phyloP scores from a whole-genome alignment of 2,888 invertebrate species.

The Scotopteryx bipunctaria region DNA sequence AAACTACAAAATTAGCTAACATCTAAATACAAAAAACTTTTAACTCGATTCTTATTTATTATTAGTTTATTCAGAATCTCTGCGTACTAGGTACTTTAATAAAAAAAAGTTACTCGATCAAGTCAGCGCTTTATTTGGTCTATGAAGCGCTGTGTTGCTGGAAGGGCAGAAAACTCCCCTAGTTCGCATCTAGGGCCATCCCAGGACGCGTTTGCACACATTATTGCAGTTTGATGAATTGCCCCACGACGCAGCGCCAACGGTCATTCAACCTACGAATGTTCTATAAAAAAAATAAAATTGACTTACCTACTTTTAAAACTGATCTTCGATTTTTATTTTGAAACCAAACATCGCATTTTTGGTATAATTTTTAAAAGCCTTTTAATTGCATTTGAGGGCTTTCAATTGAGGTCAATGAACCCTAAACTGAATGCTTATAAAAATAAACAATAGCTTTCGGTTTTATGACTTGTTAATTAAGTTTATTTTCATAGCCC shows the following conservation, averaged over 20 bases:
- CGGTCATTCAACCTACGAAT: conserved; percentile 67
- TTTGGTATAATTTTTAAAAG: not conserved
- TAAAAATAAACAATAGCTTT: no score
- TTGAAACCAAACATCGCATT: not conserved
- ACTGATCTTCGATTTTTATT: no score
- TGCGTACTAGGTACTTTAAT: not conserved
- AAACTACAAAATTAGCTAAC: no score
- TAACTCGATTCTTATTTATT: no score
- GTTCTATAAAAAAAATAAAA: conserved; percentile 28
- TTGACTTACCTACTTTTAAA: conserved; percentile 10
- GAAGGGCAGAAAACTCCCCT: conserved; percentile 51
- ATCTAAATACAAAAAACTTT: no score
- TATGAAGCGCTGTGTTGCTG: conserved; percentile 61
- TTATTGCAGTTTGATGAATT: conserved; percentile 76
- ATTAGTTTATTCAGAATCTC: no score
- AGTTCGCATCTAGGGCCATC: conserved; percentile 63
- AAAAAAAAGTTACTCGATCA: conserved; percentile 9
- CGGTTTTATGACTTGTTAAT: no score
- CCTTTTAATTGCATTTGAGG: no score
- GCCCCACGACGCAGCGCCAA: conserved; percentile 51
- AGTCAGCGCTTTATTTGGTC: conserved; percentile 38
- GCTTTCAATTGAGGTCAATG: no score
- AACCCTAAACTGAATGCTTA: no score
- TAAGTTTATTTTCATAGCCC: no score
- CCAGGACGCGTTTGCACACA: conserved; percentile 66